Conservation (phyloP, 2,113 vertebrate species). For the Phodopus roborovskii region DNA sequence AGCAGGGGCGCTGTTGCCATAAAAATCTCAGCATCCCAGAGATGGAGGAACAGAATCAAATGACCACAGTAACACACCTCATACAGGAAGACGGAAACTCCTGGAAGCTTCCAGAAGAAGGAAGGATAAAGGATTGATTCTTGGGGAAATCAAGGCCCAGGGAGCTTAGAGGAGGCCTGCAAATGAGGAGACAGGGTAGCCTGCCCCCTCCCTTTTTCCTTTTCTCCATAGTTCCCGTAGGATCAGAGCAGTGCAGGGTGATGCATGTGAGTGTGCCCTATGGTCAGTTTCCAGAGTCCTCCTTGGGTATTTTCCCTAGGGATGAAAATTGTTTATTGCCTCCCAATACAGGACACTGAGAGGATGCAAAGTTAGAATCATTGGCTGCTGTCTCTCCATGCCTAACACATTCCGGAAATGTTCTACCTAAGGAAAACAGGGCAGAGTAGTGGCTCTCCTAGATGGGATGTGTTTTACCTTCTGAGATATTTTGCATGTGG, state of each 20-base stretch:
- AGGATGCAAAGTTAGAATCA: background rate
- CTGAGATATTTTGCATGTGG: background rate
- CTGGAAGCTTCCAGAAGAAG: background rate
- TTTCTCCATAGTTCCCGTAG: background rate
- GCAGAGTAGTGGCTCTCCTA: background rate
- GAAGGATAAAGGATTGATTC: background rate
- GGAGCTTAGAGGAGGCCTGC: background rate
- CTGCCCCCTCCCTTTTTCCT: background rate
- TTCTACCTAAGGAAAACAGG: background rate
- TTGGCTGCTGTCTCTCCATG: background rate
- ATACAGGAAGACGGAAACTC: background rate
- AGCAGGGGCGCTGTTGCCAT: accelerated
- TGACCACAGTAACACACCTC: background rate
- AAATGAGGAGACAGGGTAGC: background rate
- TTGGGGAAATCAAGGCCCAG: background rate
- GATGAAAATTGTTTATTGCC: background rate
- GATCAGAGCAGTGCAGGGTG: background rate
- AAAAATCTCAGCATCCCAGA: background rate
- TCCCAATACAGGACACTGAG: background rate
- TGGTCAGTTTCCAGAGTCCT: background rate
- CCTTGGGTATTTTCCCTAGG: background rate
- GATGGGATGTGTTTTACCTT: background rate
- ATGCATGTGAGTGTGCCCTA: background rate
- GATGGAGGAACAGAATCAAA: background rate
- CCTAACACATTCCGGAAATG: background rate